phyloP scores from a whole-genome alignment of 1,140 invertebrate species.

The Himalopsyche phryganea region DNA sequence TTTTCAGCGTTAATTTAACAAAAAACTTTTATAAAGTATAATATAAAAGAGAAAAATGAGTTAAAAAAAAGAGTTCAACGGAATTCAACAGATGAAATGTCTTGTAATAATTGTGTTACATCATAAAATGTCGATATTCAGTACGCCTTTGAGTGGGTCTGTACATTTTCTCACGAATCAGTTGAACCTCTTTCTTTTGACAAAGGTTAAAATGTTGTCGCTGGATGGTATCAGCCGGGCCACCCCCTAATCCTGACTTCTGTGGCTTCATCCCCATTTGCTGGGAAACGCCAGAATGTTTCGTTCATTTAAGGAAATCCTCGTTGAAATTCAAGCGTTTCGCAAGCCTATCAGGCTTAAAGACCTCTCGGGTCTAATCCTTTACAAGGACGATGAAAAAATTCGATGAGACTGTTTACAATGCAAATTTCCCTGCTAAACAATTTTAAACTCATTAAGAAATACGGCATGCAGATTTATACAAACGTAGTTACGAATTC shows the following conservation, averaged over 20 bases:
- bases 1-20: no score
- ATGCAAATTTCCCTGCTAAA: not conserved
- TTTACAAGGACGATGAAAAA: slow-evolving; percentile 3
- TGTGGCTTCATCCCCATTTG: slow-evolving; percentile 8
- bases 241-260: slow-evolving; percentile 4
- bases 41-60: no score
- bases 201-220: slow-evolving; percentile 18
- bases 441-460: not conserved
- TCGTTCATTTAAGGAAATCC: slow-evolving; percentile 22
- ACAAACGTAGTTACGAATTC: no score
- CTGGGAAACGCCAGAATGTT: not conserved
- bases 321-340: not conserved
- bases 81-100: no score
- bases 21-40: no score
- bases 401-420: not conserved
- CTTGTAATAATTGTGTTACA: no score
- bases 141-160: no score
- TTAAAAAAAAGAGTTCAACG: no score
- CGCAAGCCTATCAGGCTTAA: slow-evolving; percentile 12
- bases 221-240: slow-evolving; percentile 2
- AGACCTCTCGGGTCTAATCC: slow-evolving; percentile 22
- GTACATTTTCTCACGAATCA: no score
- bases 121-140: no score
- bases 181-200: slow-evolving; percentile 8
- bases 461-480: no score